A percentile compares a stretch with the other conserved stretches of the same genome.
These are phyloP conservation scores for Trissolcus japonicus DNA, from an alignment of 2,888 invertebrate genomes.

Conservation along the genomic window DNA sequence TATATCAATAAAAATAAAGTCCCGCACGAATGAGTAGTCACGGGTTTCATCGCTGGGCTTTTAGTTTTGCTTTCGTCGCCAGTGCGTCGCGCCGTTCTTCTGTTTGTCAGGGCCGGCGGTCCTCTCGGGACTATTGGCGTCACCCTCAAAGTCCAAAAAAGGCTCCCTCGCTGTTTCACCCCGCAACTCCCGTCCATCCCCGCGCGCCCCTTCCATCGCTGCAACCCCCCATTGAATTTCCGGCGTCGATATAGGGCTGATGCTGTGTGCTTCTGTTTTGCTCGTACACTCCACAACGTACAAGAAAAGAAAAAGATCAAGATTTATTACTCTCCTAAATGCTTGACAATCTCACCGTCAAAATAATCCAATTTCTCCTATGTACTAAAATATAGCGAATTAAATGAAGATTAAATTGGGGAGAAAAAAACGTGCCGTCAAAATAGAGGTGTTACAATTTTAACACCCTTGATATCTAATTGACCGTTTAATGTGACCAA, in stretches of 20 bases:
- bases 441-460: too few species aligned
- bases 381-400: too few species aligned
- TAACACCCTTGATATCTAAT: too few species aligned
- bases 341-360: not conserved
- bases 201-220: not conserved
- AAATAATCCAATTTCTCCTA: not conserved
- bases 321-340: conserved; percentile 22
- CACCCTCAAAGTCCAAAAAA: conserved; percentile 46
- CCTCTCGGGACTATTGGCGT: conserved; percentile 50
- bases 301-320: conserved; percentile 31
- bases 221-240: conserved; percentile 58
- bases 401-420: too few species aligned
- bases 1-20: conserved; percentile 47
- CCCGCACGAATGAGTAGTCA: conserved; percentile 48
- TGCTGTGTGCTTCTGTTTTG: conserved; percentile 33
- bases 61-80: conserved; percentile 35
- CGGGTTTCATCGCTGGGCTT: conserved; percentile 47
- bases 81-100: conserved; percentile 20
- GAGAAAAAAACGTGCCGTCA: too few species aligned
- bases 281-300: conserved; percentile 22
- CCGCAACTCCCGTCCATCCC: conserved; percentile 6
- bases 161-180: conserved; percentile 27
- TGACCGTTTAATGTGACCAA: too few species aligned
- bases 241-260: conserved; percentile 60
- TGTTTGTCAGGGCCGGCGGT: conserved; percentile 34